Conservation (phyloP, 2,888 invertebrate genomes). For the Tromatobia lineatoria region DNA sequence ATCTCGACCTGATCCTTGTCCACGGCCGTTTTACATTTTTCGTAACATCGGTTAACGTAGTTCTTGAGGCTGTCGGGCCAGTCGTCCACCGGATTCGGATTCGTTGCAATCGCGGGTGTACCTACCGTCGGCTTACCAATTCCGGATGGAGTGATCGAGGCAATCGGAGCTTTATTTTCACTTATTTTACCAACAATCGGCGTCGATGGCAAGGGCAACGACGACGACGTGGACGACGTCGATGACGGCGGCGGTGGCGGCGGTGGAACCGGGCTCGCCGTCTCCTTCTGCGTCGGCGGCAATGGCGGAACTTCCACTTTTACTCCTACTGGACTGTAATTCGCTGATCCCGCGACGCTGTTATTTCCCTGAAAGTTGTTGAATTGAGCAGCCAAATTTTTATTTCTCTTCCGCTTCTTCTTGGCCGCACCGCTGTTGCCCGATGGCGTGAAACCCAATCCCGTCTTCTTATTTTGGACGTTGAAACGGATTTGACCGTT, state of each 20-base stretch:
- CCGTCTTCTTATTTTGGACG: slow-evolving; percentile 84
- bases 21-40: slow-evolving; percentile 94
- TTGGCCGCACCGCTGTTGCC: slow-evolving; percentile 88
- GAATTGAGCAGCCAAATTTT: slow-evolving; percentile 85
- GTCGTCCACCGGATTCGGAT: slow-evolving; percentile 88
- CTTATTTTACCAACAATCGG: slow-evolving; percentile 81
- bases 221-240: too few species aligned
- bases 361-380: slow-evolving; percentile 84
- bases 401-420: slow-evolving; percentile 92
- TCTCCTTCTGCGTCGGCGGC: slow-evolving; percentile 86
- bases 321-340: slow-evolving; percentile 72
- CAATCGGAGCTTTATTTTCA: slow-evolving; percentile 63
- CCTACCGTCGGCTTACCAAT: slow-evolving; percentile 74
- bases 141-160: slow-evolving; percentile 72
- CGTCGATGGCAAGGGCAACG: slow-evolving; percentile 85
- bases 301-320: slow-evolving; percentile 85
- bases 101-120: slow-evolving; percentile 73
- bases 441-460: slow-evolving; percentile 79
- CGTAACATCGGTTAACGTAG: slow-evolving; percentile 97
- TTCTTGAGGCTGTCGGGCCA: slow-evolving; percentile 94
- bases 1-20: slow-evolving; percentile 98
- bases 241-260: too few species aligned
- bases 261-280: slow-evolving; percentile 68
- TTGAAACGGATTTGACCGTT: slow-evolving; percentile 83
- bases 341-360: slow-evolving; percentile 60